Evolutionary conservation across 2,888 invertebrate species (phyloP).

Genomic region (Acanthosoma haemorrhoidale): DNA sequence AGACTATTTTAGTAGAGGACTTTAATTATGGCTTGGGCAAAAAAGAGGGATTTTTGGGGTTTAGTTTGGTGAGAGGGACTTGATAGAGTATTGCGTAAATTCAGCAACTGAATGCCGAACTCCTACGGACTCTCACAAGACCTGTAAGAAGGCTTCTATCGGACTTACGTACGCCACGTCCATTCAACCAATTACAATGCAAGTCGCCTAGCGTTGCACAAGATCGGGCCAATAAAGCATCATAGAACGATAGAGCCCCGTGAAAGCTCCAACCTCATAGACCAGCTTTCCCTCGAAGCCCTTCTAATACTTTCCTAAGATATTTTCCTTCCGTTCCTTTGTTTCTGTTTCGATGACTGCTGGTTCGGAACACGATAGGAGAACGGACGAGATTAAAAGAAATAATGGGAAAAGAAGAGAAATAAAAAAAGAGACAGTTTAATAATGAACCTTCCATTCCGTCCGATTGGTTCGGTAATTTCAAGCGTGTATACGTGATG

Average conservation of each 20-base stretch:
- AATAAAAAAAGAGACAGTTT: background rate
- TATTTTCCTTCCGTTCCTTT: background rate
- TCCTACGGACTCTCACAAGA: too few species aligned
- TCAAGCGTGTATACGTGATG: background rate
- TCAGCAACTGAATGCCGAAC: too few species aligned
- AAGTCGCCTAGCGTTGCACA: background rate
- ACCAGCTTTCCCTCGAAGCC: background rate
- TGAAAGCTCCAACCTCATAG: slow-evolving; percentile 8
- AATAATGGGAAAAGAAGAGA: too few species aligned
- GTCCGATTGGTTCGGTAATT: background rate
- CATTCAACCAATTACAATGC: background rate
- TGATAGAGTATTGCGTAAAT: too few species aligned
- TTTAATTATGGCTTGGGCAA: too few species aligned
- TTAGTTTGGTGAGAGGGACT: too few species aligned
- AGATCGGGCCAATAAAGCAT: background rate
- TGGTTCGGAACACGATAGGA: background rate
- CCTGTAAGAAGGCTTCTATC: background rate
- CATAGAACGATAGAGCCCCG: background rate
- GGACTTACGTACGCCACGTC: background rate
- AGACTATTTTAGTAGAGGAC: too few species aligned
- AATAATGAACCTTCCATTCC: background rate
- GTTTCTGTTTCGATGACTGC: background rate
- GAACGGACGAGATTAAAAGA: too few species aligned
- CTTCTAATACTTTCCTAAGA: background rate
- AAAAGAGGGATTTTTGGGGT: too few species aligned